Base-by-base conservation (phyloP, 2,113 vertebrate genomes). In the Octodon degus region DNA sequence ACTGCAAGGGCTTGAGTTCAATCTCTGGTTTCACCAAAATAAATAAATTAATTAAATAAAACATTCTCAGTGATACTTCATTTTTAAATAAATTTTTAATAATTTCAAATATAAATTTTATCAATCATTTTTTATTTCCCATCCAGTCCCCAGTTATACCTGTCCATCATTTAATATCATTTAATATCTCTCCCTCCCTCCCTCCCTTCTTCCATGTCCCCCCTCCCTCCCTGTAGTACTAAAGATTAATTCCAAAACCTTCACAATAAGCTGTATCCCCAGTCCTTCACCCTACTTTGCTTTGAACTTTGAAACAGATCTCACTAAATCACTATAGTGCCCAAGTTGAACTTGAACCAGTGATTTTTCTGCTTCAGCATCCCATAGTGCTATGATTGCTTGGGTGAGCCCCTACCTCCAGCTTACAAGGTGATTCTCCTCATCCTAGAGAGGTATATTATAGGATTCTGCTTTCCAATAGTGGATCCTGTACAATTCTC, bases 121-220 rank as follows among this genome's bases (percentile, higher is more conserved):
- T 92, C n/a, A 1, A 37, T 14, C 16, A 76, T 76, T 67, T 24
- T 81, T 62, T 16, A 65, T 62, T 72, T 90, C 50, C n/a, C n/a
- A 86, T 68, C 32, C 47, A n/a, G 27, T 10, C 34, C 53, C 58
- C 27, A 90, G 37, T 34, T 43, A 0, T 8, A 90, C 76, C 27
- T 83, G 55, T 34, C 19, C 74, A 89, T 9, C 81, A 20, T 92
- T 95, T 74, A 84, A 76, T 62, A 89, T 70, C 60, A 58, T 92
- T 43, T 16, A 58, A 70, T 65, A 14, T 96, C 55, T 4, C 7
- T 8, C 16, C n/a, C 6, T 34, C 68, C 17, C 32, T 68, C n/a
- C 30, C 65, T 34, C 11, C 13, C 30, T 34, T 14, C 17, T 14
- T 34, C 68, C 53, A 12, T 3, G 53, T 55, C 53, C 53, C 14